Evolutionary conservation across 35 echinoderm and acorn worm genomes (phyloP).

Genomic region (Lytechinus variegatus): DNA sequence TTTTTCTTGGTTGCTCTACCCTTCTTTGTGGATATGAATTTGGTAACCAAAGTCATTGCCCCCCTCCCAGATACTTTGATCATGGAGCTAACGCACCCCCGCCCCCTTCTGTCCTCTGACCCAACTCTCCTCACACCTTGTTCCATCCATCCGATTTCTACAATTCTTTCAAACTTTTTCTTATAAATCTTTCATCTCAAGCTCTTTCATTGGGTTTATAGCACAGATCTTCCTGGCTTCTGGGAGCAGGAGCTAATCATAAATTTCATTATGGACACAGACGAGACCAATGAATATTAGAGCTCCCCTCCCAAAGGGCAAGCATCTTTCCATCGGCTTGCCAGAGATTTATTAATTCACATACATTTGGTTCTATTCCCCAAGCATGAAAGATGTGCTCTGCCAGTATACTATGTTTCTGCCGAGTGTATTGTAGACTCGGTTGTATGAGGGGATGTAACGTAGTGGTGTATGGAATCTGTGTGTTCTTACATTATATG

Average conservation of each 20-base stretch:
- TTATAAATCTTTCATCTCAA: not conserved
- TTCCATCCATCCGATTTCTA: not conserved
- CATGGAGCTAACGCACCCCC: too few species aligned
- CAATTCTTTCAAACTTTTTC: not conserved
- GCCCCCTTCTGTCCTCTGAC: not conserved
- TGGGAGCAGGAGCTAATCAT: slow-evolving; percentile 28
- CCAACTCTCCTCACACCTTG: not conserved
- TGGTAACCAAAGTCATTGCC: not conserved
- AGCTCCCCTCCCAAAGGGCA: slow-evolving; percentile 43
- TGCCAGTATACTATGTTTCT: not conserved
- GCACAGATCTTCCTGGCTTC: not conserved
- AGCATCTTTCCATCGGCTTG: not conserved
- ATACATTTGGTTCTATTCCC: slow-evolving; percentile 38
- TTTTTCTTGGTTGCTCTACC: too few species aligned
- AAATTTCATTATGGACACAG: slow-evolving; percentile 41
- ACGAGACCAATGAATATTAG: slow-evolving; percentile 47
- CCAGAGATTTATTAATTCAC: slow-evolving; percentile 43
- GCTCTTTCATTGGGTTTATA: not conserved
- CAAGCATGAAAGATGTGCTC: slow-evolving; percentile 15
- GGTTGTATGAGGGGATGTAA: not conserved
- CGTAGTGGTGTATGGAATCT: not conserved
- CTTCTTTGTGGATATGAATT: too few species aligned
- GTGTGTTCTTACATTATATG: slow-evolving; percentile 31
- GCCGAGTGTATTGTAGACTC: not conserved
- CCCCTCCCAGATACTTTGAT: not conserved